Base-by-base conservation (phyloP, 2,888 invertebrate species). In the Apodemia mormo region DNA sequence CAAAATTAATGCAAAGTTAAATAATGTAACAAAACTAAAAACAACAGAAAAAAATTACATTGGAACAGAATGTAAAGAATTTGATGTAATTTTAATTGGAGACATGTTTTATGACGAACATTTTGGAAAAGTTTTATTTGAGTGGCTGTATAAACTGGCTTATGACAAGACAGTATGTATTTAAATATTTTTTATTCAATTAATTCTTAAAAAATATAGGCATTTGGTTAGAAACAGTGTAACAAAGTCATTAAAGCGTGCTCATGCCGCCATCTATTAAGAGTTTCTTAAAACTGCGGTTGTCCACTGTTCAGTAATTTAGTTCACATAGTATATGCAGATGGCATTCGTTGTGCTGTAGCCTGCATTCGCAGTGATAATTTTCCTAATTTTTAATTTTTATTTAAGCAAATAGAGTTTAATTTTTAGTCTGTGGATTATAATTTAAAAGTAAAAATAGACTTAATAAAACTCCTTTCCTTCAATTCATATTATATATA, bases 61-160 rank as follows among this genome's bases (percentile, higher is more conserved):
- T 65, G 93, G 93, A 0, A 79, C 81, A 2, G 71, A 78, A 10
- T 85, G 87, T 72, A 75, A 79, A 1, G 84, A 86, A 8, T 94
- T 92, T 79, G 95, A 96, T 76, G 86, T 94, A 2, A 86, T 96
- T 72, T 82, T 96, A n/a, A 86, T 96, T 54, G 96, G 96, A 0
- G 96, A 96, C 80, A 94, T 96, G 92, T 95, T 96, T 76, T 96
- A 96, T 80, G 95, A 96, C 79, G 91, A 94, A 72, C 92, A 94
- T 66, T 94, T 95, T 72, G 93, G 94, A 0, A 86, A 82, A 7
- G 67, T 78, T n/a, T 80, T 95, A 52, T 91, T 94, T 71, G 81
- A 87, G 0, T 95, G 95, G 95, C 82, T 95, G 0, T 77, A 81
- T 29, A 75, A 74, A 2, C 76, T 94, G 37, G 80, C 78, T 12